A percentile compares a stretch with the other conserved stretches of the same genome.
Conservation (phyloP, 2,888 invertebrate species). For the Idaea biselata region DNA sequence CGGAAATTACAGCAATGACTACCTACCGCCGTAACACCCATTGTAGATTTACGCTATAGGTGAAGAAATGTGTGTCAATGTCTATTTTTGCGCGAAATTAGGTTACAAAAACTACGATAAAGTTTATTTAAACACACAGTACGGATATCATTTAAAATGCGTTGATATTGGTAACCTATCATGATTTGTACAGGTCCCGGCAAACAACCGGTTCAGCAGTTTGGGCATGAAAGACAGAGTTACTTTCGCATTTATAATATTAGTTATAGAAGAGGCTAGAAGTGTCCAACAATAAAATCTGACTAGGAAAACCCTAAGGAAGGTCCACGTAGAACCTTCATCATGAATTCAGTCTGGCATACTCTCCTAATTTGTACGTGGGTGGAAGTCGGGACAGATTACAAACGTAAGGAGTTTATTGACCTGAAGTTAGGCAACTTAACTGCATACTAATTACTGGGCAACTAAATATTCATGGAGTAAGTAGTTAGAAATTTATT, state of each 20-base stretch:
- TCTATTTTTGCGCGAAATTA: slow-evolving; percentile 2
- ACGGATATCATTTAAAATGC: slow-evolving; percentile 4
- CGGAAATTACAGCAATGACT: background rate
- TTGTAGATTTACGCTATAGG: background rate
- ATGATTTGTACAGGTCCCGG: background rate
- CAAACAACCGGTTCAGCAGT: too few species aligned
- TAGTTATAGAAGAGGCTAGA: too few species aligned
- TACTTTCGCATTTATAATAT: too few species aligned
- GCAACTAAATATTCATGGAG: background rate
- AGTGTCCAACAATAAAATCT: slow-evolving; percentile 7
- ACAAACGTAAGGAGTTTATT: slow-evolving; percentile 18
- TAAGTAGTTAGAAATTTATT: background rate
- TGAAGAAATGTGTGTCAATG: background rate
- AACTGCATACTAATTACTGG: background rate
- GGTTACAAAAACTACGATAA: background rate
- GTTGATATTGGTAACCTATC: background rate
- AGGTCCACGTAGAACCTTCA: slow-evolving; percentile 29
- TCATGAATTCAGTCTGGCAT: slow-evolving; percentile 34
- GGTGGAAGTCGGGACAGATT: slow-evolving; percentile 24
- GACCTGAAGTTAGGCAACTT: slow-evolving; percentile 6
- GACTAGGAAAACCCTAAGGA: slow-evolving; percentile 15
- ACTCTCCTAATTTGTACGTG: slow-evolving; percentile 25
- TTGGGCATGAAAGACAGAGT: too few species aligned
- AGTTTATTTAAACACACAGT: background rate
- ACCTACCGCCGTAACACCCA: background rate